phyloP scores from a whole-genome alignment of 2,797 vertebrate genomes.

The Cirrhinus mrigala region DNA sequence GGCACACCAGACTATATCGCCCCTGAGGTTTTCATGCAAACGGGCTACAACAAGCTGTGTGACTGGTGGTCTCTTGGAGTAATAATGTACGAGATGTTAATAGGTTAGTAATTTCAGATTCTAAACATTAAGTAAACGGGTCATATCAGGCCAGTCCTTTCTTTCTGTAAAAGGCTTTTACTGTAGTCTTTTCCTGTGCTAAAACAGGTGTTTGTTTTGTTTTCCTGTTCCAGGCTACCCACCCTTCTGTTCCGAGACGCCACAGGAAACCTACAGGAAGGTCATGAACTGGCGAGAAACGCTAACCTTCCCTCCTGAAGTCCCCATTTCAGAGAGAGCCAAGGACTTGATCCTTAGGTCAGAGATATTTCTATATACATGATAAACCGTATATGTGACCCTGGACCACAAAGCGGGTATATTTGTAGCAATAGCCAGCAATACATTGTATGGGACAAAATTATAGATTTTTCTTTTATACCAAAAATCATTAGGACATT shows the following conservation, averaged over 20 bases:
- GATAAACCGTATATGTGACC: not conserved
- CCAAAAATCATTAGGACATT: too few relatives aligned
- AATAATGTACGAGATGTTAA: slow-evolving; percentile 99
- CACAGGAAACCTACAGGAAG: slow-evolving; percentile 98
- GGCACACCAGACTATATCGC: slow-evolving; percentile 97
- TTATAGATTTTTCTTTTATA: too few relatives aligned
- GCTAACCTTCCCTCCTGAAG: slow-evolving; percentile 94
- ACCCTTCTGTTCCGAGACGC: slow-evolving; percentile 98
- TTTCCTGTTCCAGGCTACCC: slow-evolving; percentile 86
- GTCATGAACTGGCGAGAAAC: slow-evolving; percentile 99
- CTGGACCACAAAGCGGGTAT: too few relatives aligned
- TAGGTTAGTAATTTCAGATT: slow-evolving; percentile 80
- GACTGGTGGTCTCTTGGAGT: slow-evolving; percentile 99
- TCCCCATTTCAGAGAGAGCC: slow-evolving; percentile 96
- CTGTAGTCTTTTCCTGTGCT: slow-evolving; percentile 22
- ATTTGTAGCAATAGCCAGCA: too few relatives aligned
- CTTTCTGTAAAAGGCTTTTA: slow-evolving; percentile 7
- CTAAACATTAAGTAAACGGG: not conserved
- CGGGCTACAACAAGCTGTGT: slow-evolving; percentile 96
- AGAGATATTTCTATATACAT: not conserved
- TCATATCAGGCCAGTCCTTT: not conserved
- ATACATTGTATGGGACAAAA: too few relatives aligned
- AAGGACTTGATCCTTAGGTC: slow-evolving; percentile 96
- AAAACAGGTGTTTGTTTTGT: slow-evolving; percentile 44
- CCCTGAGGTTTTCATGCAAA: slow-evolving; percentile 97